Percentiles rank a stretch among this genome's conserved stretches.
These are phyloP conservation scores for Otus scops DNA, from an alignment of 2,797 vertebrate genomes.

Conservation along the genomic window DNA sequence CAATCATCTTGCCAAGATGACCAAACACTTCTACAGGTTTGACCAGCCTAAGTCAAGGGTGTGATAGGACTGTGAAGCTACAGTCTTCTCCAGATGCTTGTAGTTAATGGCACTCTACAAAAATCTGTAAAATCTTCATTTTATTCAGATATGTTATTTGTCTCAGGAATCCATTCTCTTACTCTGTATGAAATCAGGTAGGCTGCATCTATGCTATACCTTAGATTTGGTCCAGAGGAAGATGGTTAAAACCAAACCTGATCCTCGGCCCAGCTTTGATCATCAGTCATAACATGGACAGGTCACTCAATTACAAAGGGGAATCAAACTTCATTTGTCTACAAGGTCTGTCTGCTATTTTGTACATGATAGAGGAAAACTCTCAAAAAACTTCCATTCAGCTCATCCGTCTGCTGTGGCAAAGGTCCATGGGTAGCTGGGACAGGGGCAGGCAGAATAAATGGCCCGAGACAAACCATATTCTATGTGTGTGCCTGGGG, in stretches of 20 bases:
- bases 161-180: neutral
- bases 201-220: neutral
- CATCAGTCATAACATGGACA: neutral
- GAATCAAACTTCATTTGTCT: neutral
- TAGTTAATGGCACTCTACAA: neutral
- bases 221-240: neutral
- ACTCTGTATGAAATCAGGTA: rapidly evolving
- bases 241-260: neutral
- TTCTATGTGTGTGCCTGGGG: neutral
- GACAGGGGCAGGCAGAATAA: neutral
- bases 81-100: neutral
- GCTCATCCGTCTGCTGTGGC: neutral
- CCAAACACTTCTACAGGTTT: neutral
- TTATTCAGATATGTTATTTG: neutral
- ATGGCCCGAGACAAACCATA: neutral
- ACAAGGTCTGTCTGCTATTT: neutral
- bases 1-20: neutral
- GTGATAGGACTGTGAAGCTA: neutral
- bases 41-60: neutral
- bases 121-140: neutral
- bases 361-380: neutral
- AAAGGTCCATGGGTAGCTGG: neutral
- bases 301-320: neutral
- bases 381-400: neutral
- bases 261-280: neutral